phyloP scores from a whole-genome alignment of 1,140 invertebrate genomes.

The Metaphire vulgaris region DNA sequence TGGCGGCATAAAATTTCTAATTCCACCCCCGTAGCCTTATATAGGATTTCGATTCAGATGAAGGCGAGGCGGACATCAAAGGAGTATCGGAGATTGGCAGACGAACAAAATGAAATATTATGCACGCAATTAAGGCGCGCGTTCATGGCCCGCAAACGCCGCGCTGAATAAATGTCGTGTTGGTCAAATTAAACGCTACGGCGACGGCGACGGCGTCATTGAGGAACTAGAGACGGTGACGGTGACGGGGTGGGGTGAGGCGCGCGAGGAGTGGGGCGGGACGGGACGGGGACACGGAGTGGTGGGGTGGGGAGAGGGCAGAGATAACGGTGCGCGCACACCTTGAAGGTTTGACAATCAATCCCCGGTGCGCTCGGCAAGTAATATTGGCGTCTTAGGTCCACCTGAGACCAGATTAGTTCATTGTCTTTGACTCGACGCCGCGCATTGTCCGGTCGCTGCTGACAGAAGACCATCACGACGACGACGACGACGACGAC shows the following conservation, averaged over 20 bases:
- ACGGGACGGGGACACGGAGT: background rate
- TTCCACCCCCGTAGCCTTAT: background rate
- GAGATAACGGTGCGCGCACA: background rate
- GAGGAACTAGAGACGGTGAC: too few species aligned
- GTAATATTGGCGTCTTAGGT: background rate
- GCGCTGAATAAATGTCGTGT: background rate
- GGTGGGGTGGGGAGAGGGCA: background rate
- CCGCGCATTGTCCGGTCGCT: background rate
- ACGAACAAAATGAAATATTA: background rate
- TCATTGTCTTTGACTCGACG: background rate
- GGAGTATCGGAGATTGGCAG: background rate
- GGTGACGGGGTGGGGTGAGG: too few species aligned
- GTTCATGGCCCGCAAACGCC: background rate
- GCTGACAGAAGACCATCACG: background rate
- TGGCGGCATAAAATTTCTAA: background rate
- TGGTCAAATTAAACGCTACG: background rate
- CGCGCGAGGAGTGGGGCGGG: too few species aligned
- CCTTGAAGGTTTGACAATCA: conserved; percentile 1
- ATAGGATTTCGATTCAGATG: background rate
- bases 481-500: too few species aligned
- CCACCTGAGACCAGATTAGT: background rate
- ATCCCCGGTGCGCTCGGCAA: background rate
- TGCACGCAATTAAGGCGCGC: background rate
- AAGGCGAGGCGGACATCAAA: background rate
- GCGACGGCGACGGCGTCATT: too few species aligned